Conservation (phyloP, 2,797 vertebrate species). For the Xenopus petersii region DNA sequence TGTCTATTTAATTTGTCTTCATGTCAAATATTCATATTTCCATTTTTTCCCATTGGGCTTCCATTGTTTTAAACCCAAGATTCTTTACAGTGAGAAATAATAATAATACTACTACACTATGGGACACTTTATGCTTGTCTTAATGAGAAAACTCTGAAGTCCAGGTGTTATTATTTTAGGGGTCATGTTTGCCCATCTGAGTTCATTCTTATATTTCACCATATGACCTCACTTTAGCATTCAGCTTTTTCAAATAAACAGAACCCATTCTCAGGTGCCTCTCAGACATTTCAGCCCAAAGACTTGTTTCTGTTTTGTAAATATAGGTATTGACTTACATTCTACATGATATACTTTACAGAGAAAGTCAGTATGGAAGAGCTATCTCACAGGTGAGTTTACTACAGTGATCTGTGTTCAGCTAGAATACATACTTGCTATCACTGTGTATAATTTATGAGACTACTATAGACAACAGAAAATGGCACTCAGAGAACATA, state of each 20-base stretch:
- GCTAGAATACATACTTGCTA: too few species aligned
- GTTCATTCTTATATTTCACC: too few species aligned
- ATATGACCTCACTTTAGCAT: too few species aligned
- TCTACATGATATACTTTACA: not conserved
- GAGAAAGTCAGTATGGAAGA: too few species aligned
- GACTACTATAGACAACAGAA: too few species aligned
- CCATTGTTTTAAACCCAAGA: constrained; percentile 37
- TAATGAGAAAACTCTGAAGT: not conserved
- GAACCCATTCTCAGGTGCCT: not conserved
- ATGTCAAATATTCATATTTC: constrained; percentile 31
- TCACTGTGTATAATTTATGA: too few species aligned
- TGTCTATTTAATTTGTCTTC: constrained; percentile 47
- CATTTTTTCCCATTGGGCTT: constrained; percentile 52
- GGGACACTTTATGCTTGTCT: not conserved
- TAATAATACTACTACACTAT: not conserved
- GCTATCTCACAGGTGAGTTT: too few species aligned
- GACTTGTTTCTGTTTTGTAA: not conserved
- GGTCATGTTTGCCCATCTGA: too few species aligned
- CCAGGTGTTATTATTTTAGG: too few species aligned
- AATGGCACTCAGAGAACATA: too few species aligned
- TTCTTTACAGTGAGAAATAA: not conserved
- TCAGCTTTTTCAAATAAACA: too few species aligned
- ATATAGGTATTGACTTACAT: not conserved
- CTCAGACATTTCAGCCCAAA: not conserved
- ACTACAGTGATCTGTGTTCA: too few species aligned